Evolutionary conservation across 1,140 invertebrate species (phyloP).

Genomic region (Drosophila burlai): DNA sequence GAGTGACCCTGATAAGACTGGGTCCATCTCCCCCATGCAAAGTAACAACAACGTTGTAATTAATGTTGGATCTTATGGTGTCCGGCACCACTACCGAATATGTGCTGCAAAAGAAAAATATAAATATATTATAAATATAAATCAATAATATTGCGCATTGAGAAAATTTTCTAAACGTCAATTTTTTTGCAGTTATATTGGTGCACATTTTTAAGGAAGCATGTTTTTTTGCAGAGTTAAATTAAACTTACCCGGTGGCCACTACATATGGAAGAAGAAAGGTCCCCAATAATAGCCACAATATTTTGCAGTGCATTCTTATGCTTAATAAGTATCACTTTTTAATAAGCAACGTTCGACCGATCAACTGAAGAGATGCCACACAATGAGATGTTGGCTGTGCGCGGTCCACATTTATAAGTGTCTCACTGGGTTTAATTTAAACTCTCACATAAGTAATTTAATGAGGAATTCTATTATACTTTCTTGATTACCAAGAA

Average conservation of each 20-base stretch:
- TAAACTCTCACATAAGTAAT: not conserved
- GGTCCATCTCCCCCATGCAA: constrained; percentile 87
- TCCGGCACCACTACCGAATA: constrained; percentile 93
- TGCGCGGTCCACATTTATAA: not conserved
- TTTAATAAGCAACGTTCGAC: not conserved
- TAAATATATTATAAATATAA: too few species aligned
- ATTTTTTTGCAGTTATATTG: too few species aligned
- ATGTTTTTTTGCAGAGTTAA: not conserved
- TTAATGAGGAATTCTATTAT: not conserved
- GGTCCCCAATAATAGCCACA: not conserved
- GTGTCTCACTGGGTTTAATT: not conserved
- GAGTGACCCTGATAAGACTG: constrained; percentile 89
- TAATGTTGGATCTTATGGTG: constrained; percentile 91
- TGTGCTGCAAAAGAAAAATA: constrained; percentile 85
- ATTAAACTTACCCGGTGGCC: not conserved
- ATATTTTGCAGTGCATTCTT: not conserved
- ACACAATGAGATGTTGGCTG: not conserved
- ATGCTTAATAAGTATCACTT: not conserved
- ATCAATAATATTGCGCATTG: too few species aligned
- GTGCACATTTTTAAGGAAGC: too few species aligned
- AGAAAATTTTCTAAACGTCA: too few species aligned
- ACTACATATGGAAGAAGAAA: constrained; percentile 12
- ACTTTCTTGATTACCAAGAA: too few species aligned
- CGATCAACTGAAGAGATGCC: not conserved
- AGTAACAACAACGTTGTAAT: constrained; percentile 93